Evolutionary conservation across 2,113 vertebrate species (phyloP), one percentile per base, ranked within the genome.

Genomic region (Thamnaconus septentrionalis): DNA sequence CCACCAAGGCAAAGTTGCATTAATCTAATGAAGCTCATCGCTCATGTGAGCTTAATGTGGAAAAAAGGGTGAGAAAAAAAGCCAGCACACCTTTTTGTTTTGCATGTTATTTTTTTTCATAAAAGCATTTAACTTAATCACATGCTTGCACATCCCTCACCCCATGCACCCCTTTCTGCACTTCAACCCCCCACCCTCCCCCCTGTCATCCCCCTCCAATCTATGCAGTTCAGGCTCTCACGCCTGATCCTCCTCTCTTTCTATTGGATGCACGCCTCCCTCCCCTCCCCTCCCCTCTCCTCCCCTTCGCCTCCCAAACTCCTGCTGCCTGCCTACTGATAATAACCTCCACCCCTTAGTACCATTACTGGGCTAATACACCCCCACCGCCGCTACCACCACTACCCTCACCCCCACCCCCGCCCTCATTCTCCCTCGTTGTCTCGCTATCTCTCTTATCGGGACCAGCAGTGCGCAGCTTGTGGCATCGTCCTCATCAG

Each of bases 151-250:
- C 18, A 2, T 31, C 47, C n/a, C 31, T 51, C 46, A 18, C 56
- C 47, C 41, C 41, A 7, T 50, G 18, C 18, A 31, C 3, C 41
- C 52, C n/a, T 48, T 3, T 48, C 53, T 43, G 48, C 48, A 53
- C 42, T 57, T 0, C 12, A 8, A 56, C 49, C 48, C 48, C 18
- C 18, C 18, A 4, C n/a, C 9, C 59, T 46, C 7, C 51, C n/a
- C n/a, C n/a, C n/a, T n/a, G 2, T 31, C 18, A 31, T 12, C 39
- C 18, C 40, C 50, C 39, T 12, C 52, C 59, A 65, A 41, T 44
- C 53, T 46, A 53, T 64, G 71, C 56, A 67, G 56, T 48, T 49
- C 50, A n/a, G 41, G 70, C 53, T 76, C 57, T 46, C 56, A 49
- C 59, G 60, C 69, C 45, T 73, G 54, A 65, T 59, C 58, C 42